Evolutionary conservation across 2,113 vertebrate genomes (phyloP).

Genomic region (Protobothrops flavoviridis): DNA sequence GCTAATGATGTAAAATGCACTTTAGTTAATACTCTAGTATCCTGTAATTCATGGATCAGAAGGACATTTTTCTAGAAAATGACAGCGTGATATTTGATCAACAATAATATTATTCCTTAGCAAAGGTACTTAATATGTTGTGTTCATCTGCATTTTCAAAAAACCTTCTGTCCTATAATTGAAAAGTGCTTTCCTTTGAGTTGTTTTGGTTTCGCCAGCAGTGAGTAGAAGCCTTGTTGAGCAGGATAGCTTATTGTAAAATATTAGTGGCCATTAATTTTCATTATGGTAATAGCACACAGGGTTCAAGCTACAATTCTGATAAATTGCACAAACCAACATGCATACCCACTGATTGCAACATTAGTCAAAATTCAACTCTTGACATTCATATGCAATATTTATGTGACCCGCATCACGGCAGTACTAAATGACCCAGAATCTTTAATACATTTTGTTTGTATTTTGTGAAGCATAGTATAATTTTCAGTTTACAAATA

Average conservation of each 20-base stretch:
- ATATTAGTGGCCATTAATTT: constrained; percentile 4
- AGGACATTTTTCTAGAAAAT: not conserved
- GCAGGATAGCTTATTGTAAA: not conserved
- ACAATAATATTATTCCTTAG: not conserved
- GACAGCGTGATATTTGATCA: not conserved
- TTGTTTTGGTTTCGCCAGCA: not conserved
- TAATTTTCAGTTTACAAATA: not conserved
- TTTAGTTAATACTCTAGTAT: not conserved
- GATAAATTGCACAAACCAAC: not conserved
- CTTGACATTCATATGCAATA: not conserved
- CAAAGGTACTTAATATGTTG: not conserved
- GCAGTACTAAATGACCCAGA: not conserved
- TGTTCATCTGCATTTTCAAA: not conserved
- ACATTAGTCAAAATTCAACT: not conserved
- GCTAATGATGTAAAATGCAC: not conserved
- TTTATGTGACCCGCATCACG: not conserved
- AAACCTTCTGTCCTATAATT: not conserved
- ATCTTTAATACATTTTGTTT: not conserved
- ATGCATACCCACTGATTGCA: not conserved
- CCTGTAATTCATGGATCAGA: not conserved
- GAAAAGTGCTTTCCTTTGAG: not conserved
- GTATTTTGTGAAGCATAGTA: not conserved
- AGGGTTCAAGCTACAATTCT: not conserved
- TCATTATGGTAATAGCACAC: not conserved
- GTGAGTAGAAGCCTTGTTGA: not conserved